Percentiles rank a stretch among this genome's conserved stretches.
Evolutionary conservation across 2,888 invertebrate genomes (phyloP).

Genomic region (Gymnoscelis rufifasciata): DNA sequence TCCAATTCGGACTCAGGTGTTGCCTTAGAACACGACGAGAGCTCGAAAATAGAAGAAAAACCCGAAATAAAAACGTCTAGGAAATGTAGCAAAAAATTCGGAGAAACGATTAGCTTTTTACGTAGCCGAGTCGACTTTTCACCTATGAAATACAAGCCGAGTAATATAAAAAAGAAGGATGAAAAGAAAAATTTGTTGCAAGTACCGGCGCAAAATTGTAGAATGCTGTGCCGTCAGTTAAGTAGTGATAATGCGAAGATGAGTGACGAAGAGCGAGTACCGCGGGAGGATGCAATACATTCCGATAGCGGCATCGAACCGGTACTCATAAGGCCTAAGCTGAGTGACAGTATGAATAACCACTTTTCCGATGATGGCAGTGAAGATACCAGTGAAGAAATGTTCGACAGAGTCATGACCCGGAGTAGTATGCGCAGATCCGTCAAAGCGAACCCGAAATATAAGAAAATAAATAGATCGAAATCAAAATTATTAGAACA

Average conservation of each 20-base stretch:
- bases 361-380: slow-evolving; percentile 74
- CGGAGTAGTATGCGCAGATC: slow-evolving; percentile 68
- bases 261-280: slow-evolving; percentile 59
- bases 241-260: slow-evolving; percentile 48
- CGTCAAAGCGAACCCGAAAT: slow-evolving; percentile 73
- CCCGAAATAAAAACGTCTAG: slow-evolving; percentile 54
- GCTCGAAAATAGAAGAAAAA: slow-evolving; percentile 48
- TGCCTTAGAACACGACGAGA: slow-evolving; percentile 65
- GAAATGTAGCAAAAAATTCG: slow-evolving; percentile 67
- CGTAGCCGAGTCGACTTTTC: slow-evolving; percentile 67
- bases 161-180: slow-evolving; percentile 59
- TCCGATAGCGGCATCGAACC: slow-evolving; percentile 55
- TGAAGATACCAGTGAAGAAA: slow-evolving; percentile 73
- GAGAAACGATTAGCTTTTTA: slow-evolving; percentile 69
- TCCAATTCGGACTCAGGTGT: slow-evolving; percentile 73
- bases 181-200: slow-evolving; percentile 61
- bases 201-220: slow-evolving; percentile 48
- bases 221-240: slow-evolving; percentile 46
- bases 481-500: slow-evolving; percentile 71
- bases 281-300: slow-evolving; percentile 48
- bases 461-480: slow-evolving; percentile 69
- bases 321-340: slow-evolving; percentile 56
- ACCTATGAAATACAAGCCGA: slow-evolving; percentile 70
- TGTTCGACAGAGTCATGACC: slow-evolving; percentile 70
- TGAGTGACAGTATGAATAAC: slow-evolving; percentile 72